Evolutionary conservation across 2,113 vertebrate species (phyloP).

Genomic region (Anser brachyrhynchus): DNA sequence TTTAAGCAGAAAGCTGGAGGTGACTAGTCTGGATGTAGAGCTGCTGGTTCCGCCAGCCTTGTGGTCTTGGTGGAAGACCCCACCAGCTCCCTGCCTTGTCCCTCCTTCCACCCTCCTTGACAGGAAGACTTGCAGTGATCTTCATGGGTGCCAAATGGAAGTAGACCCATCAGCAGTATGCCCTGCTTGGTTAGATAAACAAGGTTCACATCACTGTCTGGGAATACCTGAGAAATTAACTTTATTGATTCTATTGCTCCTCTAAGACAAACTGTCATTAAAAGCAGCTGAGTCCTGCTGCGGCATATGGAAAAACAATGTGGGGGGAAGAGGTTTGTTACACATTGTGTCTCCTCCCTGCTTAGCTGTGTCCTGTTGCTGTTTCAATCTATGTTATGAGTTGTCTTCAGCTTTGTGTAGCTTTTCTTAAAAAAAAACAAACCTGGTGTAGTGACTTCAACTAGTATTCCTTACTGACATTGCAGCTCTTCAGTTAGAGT

Average conservation of each 20-base stretch:
- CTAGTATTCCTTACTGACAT: constrained; percentile 16
- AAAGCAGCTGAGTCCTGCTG: neutral
- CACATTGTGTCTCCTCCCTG: neutral
- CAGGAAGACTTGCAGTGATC: neutral
- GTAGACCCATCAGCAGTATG: neutral
- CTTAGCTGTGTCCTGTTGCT: neutral
- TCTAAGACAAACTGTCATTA: neutral
- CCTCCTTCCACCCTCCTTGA: neutral
- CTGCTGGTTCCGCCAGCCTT: neutral
- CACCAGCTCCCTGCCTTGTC: neutral
- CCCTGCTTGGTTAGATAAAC: neutral
- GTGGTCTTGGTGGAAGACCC: neutral
- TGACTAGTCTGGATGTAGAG: neutral
- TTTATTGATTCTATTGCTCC: neutral
- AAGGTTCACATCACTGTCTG: neutral
- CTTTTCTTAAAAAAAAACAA: constrained; percentile 29
- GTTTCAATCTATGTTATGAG: neutral
- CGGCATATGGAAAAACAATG: rapidly evolving
- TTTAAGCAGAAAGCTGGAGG: neutral
- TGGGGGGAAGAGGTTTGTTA: neutral
- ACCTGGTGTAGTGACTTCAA: neutral
- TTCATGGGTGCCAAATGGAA: neutral
- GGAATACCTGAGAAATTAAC: neutral
- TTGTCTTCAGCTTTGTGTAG: neutral
- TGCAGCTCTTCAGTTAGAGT: constrained; percentile 13